phyloP scores from a whole-genome alignment of 2,113 vertebrate species.

The Corythoichthys intestinalis region DNA sequence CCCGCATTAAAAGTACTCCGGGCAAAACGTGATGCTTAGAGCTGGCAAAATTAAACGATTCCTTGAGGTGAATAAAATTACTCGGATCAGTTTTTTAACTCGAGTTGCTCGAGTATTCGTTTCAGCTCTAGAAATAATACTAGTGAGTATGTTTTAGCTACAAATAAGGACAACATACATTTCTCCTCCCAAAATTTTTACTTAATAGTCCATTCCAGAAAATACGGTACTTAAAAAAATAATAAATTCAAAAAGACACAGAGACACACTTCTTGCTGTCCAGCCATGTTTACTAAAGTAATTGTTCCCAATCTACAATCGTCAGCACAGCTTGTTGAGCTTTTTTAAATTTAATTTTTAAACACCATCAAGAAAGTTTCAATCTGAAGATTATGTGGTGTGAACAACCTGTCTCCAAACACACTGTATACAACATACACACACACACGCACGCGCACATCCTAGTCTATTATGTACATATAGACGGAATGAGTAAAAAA shows the following conservation, averaged over 20 bases:
- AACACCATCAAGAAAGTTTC: conserved; percentile 54
- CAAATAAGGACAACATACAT: too few relatives aligned
- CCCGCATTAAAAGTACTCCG: too few relatives aligned
- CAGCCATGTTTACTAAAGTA: conserved; percentile 68
- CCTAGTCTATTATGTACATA: conserved; percentile 71
- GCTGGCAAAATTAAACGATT: too few relatives aligned
- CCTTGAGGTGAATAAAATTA: too few relatives aligned
- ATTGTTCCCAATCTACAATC: conserved; percentile 71
- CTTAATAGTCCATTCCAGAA: too few relatives aligned
- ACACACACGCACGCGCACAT: conserved; percentile 57
- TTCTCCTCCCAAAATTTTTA: too few relatives aligned
- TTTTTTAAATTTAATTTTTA: conserved; percentile 57
- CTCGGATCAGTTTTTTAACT: too few relatives aligned
- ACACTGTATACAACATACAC: conserved; percentile 55
- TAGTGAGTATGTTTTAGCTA: too few relatives aligned
- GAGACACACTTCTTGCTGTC: conserved; percentile 48
- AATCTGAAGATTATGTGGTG: conserved; percentile 64
- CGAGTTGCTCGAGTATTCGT: too few relatives aligned
- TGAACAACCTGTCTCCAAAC: conserved; percentile 66
- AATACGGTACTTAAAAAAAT: too few relatives aligned
- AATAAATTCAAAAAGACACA: conserved; percentile 21
- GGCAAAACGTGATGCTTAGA: too few relatives aligned
- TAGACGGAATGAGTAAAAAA: conserved; percentile 72
- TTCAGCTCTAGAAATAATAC: too few relatives aligned
- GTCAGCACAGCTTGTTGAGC: conserved; percentile 67